Evolutionary conservation across 2,797 vertebrate species (phyloP).

Genomic region (Melanitta fusca): DNA sequence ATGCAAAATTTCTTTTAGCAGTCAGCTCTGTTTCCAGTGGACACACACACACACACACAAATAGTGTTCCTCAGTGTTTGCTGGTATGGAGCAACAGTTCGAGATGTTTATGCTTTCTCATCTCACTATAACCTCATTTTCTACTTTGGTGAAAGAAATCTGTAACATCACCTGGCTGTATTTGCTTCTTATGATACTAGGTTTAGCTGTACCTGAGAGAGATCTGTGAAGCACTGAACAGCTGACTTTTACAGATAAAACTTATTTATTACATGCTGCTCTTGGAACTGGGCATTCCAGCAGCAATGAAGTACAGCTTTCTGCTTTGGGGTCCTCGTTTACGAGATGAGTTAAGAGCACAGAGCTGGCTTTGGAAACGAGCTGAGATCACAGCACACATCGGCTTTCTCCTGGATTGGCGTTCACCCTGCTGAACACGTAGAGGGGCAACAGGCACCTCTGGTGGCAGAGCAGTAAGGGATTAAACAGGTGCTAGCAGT

Average conservation of each 20-base stretch:
- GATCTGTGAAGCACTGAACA: neutral
- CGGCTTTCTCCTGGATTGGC: neutral
- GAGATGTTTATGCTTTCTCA: neutral
- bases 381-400: neutral
- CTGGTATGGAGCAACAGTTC: neutral
- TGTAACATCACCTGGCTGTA: neutral
- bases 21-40: neutral
- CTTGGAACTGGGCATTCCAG: neutral
- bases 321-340: neutral
- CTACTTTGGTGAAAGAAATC: neutral
- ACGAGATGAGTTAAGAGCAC: neutral
- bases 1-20: neutral
- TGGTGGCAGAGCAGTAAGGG: neutral
- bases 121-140: neutral
- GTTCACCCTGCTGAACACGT: neutral
- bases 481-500: neutral
- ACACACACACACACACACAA: neutral
- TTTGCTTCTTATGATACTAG: neutral
- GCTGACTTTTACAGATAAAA: neutral
- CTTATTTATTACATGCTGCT: neutral
- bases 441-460: neutral
- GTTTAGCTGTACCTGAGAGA: fast-evolving
- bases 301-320: fast-evolving
- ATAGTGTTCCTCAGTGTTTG: neutral
- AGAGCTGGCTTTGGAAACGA: neutral